phyloP scores from a whole-genome alignment of 2,113 vertebrate species.

The Oxygymnocypris stewartii region DNA sequence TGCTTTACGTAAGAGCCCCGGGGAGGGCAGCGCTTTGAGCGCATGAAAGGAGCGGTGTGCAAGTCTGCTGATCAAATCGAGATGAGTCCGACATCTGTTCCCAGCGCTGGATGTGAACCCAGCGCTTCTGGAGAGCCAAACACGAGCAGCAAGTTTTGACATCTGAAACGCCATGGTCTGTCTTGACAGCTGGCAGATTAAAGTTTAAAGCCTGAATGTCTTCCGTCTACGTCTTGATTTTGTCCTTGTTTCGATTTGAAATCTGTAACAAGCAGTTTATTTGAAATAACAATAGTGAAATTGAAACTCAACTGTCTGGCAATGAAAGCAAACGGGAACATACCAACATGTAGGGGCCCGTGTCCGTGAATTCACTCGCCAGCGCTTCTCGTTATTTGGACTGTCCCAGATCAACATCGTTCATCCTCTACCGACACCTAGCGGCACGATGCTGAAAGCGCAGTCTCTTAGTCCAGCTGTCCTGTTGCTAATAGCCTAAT shows the following conservation, averaged over 20 bases:
- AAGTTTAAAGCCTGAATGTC: background rate
- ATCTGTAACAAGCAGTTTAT: background rate
- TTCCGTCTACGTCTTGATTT: background rate
- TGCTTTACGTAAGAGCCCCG: constrained; percentile 52
- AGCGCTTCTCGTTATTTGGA: background rate
- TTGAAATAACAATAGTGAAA: background rate
- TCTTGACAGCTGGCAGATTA: background rate
- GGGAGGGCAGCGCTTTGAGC: constrained; percentile 28
- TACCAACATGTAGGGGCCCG: constrained; percentile 38
- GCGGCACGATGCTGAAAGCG: background rate
- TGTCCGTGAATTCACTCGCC: background rate
- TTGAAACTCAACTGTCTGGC: constrained; percentile 4
- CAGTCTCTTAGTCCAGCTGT: background rate
- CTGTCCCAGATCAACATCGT: constrained; percentile 2
- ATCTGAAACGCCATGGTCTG: constrained; percentile 68
- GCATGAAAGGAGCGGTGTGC: constrained; percentile 32
- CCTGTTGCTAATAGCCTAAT: background rate
- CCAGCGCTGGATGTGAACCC: background rate
- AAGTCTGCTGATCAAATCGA: constrained; percentile 59
- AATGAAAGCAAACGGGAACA: background rate
- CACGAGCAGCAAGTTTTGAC: constrained; percentile 54
- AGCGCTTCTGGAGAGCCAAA: constrained; percentile 38
- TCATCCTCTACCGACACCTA: constrained; percentile 32
- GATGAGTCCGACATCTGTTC: constrained; percentile 39
- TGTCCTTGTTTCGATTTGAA: background rate